Conservation (phyloP, 1,140 invertebrate species). For the Mamestra configurata region DNA sequence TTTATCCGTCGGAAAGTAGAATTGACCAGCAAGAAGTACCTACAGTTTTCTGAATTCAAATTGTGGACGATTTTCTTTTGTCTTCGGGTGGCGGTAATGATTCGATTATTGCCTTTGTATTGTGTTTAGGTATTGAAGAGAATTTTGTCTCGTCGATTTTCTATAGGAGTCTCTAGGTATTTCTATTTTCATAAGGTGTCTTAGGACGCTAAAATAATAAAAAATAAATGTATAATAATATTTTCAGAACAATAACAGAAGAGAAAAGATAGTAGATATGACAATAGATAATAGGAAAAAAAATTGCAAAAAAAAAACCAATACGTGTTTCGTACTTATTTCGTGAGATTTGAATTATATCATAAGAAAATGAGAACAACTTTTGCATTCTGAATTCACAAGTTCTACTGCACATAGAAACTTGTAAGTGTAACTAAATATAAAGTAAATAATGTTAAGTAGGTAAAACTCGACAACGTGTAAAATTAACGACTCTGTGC, state of each 20-base stretch:
- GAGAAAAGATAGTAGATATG: too few species aligned
- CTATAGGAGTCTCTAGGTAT: neutral
- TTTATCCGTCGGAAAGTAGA: too few species aligned
- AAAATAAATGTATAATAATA: too few species aligned
- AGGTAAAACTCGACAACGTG: slow-evolving; percentile 11
- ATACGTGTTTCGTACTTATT: too few species aligned
- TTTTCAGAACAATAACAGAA: too few species aligned
- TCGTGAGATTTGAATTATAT: too few species aligned
- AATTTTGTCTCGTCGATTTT: neutral
- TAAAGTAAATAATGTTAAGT: neutral
- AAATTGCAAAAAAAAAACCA: too few species aligned
- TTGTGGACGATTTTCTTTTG: slow-evolving; percentile 19
- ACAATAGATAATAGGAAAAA: too few species aligned
- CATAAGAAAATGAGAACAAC: too few species aligned
- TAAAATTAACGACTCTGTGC: slow-evolving; percentile 26
- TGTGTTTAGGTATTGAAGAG: neutral
- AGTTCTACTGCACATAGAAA: neutral
- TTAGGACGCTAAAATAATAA: too few species aligned
- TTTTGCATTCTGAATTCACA: neutral
- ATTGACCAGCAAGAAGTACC: too few species aligned
- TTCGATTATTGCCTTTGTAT: neutral
- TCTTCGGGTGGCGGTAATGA: neutral
- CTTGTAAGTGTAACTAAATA: neutral
- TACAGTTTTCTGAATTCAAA: slow-evolving; percentile 5
- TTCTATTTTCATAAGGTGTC: too few species aligned